Base-by-base conservation (phyloP, 2,888 invertebrate species). In the Lasioglossum lativentre region DNA sequence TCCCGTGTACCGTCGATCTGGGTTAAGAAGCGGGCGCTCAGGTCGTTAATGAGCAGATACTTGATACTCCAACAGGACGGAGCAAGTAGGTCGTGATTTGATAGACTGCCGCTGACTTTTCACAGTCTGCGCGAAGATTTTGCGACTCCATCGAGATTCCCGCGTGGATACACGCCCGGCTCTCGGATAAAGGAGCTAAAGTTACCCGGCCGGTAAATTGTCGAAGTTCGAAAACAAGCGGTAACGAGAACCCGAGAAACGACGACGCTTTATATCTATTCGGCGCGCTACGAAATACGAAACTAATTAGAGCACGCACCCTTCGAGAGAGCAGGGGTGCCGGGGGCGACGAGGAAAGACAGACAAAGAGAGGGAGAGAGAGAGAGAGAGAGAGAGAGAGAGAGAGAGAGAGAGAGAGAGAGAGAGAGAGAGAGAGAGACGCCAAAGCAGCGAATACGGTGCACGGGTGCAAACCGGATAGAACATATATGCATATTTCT, bases 221-320 rank as follows among this genome's bases (percentile, higher is more conserved):
- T 85, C 77, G 56, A 86, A 86, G 80, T 86, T 86, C 75, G 77
- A 80, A 85, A 80, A 77, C 86, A 72, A 66, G 80, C 76, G 85
- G 71, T 78, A 75, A 75, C 86, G 80, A 86, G 85, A 74, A 79
- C 38, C 38, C 71, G 63, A 56, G 83, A 66, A 84, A 80, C 78
- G 81, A 76, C 68, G 81, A 19, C 40, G 38, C 78, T 80, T 81
- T 85, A 85, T 85, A 85, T 85, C 78, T 85, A 86, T 86, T 86
- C 86, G 74, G 30, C 40, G 71, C 52, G 74, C 68, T 77, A 79
- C 78, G 70, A 78, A 82, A 79, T 80, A 82, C 74, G 82, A 86
- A 86, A 86, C 78, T 86, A 86, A 82, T 85, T 86, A 85, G 79
- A 56, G 70, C 59, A 76, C 70, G 86, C 80, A 77, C 63, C 80